Base-by-base conservation (phyloP, 2,113 vertebrate genomes). In the Corythornis cristatus region DNA sequence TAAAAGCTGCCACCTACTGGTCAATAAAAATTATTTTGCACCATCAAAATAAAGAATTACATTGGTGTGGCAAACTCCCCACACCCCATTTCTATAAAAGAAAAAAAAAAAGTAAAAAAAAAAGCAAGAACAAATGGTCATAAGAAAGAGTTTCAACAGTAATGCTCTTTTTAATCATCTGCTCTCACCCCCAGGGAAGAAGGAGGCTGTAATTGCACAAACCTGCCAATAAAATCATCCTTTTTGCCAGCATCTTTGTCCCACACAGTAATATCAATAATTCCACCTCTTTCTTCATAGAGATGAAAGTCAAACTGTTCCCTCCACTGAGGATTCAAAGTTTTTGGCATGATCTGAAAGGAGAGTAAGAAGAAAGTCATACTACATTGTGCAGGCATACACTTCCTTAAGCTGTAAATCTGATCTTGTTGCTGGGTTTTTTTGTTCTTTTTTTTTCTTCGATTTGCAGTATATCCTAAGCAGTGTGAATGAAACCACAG, bases 171-270 rank as follows among this genome's bases (percentile, higher is more conserved):
- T 90, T 81, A 83, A 93, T 93, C 71, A 93, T 79, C 54, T 58
- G 19, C 8, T 33, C 51, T 48, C 62, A 37, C 7, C 88, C 64
- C 35, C 8, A 29, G 7, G 13, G 53, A 95, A 71, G 28, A 77
- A 62, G 87, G 43, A 74, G 65, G 40, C 50, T 68, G 15, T 48
- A 94, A 90, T 66, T 76, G 46, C 46, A 97, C 97, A 89, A 90
- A 99, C 99, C 99, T 99, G 97, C 99, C 99, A 97, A 99, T 99
- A 96, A 99, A 99, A 97, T 99, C 99, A 89, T 99, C 99, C 86
- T 96, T 99, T 97, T 99, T 99, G 81, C 98, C 98, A 78, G 98
- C 98, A 50, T 99, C 99, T 98, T 98, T 99, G 97, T 99, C 99
- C 99, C 99, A 99, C 35, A 99, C 98, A 6, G 99, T 99, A 91